Base-by-base conservation (phyloP, 2,888 invertebrate genomes). In the Metellina segmentata region DNA sequence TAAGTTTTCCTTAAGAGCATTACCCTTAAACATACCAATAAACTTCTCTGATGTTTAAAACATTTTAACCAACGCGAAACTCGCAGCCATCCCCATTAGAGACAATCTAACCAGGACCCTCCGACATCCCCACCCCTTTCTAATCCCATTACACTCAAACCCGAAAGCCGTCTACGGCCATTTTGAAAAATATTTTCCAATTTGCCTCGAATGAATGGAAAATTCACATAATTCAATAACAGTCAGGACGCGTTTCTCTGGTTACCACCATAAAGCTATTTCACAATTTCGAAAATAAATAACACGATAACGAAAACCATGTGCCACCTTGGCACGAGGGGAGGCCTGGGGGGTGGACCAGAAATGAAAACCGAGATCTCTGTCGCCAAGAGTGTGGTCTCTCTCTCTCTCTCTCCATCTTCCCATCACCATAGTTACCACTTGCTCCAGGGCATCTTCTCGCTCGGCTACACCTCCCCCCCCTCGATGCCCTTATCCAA, bases 381-480 rank as follows among this genome's bases (percentile, higher is more conserved):
- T 49, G 71, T 71, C 82, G 48, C 49, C 34, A 34, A 34, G 34
- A 34, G 71, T 70, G 70, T 71, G 20, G 61, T 81, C 86, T 70
- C 51, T 69, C 53, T 81, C 86, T 70, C 51, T 69, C 53, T 49
- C 81, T 77, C 75, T 74, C 72, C 48, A 52, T 53, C 53, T 5
- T 61, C 77, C 77, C 72, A 78, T 89, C 69, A 34, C 85, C 79
- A 89, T 89, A 72, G 72, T 20, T 9, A 89, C 79, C 70, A 69
- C 20, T 70, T 82, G 83, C 83, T 85, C 81, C 75, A 52, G 91
- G 91, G 78, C 88, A 88, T 88, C 88, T 88, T 88, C 88, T 81
- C 81, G 72, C 81, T 88, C 71, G 71, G 78, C 78, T 79, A 79
- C 87, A 74, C 53, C 52, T 61, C 48, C 71, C 71, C 69, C 20